These are phyloP conservation scores for Thumatha senex DNA, from an alignment of 2,888 invertebrate species.

Conservation along the genomic window DNA sequence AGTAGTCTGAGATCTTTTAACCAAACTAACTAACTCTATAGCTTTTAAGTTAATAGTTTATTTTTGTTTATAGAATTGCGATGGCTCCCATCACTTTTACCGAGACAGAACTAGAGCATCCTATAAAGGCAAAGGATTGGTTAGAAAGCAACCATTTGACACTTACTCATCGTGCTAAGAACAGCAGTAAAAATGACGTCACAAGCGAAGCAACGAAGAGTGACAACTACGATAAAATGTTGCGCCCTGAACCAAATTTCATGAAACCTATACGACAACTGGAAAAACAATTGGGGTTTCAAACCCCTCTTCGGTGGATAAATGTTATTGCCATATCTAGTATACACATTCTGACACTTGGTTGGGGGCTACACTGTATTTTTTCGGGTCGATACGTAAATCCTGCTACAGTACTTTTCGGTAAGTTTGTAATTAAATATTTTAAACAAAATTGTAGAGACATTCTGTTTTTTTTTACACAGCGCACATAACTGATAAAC, in stretches of 20 bases:
- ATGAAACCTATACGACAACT: slow-evolving; percentile 51
- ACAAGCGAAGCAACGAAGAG: slow-evolving; percentile 9
- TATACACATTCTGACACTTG: slow-evolving; percentile 64
- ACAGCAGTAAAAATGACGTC: slow-evolving; percentile 7
- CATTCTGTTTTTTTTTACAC: neutral
- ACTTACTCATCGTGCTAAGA: slow-evolving; percentile 25
- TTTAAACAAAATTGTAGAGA: too few species aligned
- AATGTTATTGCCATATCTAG: slow-evolving; percentile 81
- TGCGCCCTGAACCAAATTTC: slow-evolving; percentile 48
- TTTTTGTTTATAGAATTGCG: slow-evolving; percentile 24
- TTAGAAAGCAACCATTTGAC: slow-evolving; percentile 25
- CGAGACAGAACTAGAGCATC: slow-evolving; percentile 39
- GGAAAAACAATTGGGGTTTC: slow-evolving; percentile 73
- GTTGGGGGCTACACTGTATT: slow-evolving; percentile 55
- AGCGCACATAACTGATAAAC: too few species aligned
- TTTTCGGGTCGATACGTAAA: slow-evolving; percentile 42
- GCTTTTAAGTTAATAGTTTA: neutral
- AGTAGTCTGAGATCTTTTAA: too few species aligned
- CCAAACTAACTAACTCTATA: too few species aligned
- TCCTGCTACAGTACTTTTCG: slow-evolving; percentile 79
- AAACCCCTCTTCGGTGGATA: slow-evolving; percentile 86
- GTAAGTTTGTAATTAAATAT: too few species aligned
- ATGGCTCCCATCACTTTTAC: slow-evolving; percentile 49
- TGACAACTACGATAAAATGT: slow-evolving; percentile 47
- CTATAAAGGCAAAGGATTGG: slow-evolving; percentile 18